Base-by-base conservation (phyloP, 2,888 invertebrate species). In the Drosophila emarginata region DNA sequence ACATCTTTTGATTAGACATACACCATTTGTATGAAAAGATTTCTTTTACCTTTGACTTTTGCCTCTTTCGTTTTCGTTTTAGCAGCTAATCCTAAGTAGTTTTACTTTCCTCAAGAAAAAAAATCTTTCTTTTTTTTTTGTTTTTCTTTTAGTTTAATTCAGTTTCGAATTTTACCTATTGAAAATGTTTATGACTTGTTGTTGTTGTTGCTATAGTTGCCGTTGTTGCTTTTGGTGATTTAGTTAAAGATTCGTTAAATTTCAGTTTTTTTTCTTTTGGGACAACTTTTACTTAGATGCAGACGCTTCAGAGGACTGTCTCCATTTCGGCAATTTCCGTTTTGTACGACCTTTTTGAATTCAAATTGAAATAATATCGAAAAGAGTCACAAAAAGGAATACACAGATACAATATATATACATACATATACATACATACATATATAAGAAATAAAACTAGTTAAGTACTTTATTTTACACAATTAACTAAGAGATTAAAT, bases 301-400 rank as follows among this genome's bases (percentile, higher is more conserved):
- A 72, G 69, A 68, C 72, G 67, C 74, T 88, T 84, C 85, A 84
- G 61, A 97, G 96, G 93, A 97, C 97, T 91, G 97, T 97, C 94
- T 97, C 97, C 95, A 97, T 96, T 94, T 97, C 97, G 88, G 97
- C 96, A 83, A 95, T 95, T 92, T 95, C 95, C 75, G 95, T 95
- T 93, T 95, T 93, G 92, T 94, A 92, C 2, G 92, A 92, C 92
- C 92, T 92, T 74, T 53, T 11, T 11, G 51, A 45, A 74, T 84
- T 56, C 39, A 52, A 40, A n/a, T 11, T 15, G 6, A 54, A 26
- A 28, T 14, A 57, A n/a, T 36, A 28, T 5, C 14, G 26, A 9
- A 53, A n/a, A 61, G 18, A 37, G 37, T 37, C 37, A 37, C 37
- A 37, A 37, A 37, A 2, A 37, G 37, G 37, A 37, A 9, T 18